Base-by-base conservation (phyloP, 2,797 vertebrate genomes). In the Syngnathus rostellatus region DNA sequence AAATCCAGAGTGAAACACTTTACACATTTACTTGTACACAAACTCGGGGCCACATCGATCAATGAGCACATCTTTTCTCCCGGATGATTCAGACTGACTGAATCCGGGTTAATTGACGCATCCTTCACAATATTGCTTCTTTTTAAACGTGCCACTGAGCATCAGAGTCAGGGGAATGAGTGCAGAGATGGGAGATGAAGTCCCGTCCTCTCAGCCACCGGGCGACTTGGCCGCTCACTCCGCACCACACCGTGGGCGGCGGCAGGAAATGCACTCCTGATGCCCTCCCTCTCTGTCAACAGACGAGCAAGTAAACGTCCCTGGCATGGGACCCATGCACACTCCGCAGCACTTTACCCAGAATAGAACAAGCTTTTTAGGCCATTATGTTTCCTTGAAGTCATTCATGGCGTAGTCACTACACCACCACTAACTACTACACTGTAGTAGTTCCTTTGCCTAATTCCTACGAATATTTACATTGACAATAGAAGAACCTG, bases 181-280 rank as follows among this genome's bases (percentile, higher is more conserved):
- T n/a, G 43, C 31, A 50, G 8, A 62, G 60, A 12, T 6, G 41
- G 11, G 38, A 62, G 60, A 21, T 5, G 61, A 45, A 21, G 41
- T 64, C 45, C 63, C 12, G 0, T 53, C 46, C 37, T 64, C 31
- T 40, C 43, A 48, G 23, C 25, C 31, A 64, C 62, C 46, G 31
- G 48, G 5, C 19, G 41, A 62, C n/a, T 62, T 2, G 38, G 17
- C n/a, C 59, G 21, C 59, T 62, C 59, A 41, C 11, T 12, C 9
- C 1, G 41, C 74, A 65, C 45, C 16, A 63, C 66, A 60, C 67
- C 0, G 48, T 69, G 71, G 73, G 75, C 60, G 53, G 70, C 67
- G 62, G 66, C 67, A 66, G 71, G 63, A 65, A 62, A 73, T 38
- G 65, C 60, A 58, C 73, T 74, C 68, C 61, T 68, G 59, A 69